phyloP scores from a whole-genome alignment of 2,113 vertebrate genomes.

The Chascanopsetta lugubris region DNA sequence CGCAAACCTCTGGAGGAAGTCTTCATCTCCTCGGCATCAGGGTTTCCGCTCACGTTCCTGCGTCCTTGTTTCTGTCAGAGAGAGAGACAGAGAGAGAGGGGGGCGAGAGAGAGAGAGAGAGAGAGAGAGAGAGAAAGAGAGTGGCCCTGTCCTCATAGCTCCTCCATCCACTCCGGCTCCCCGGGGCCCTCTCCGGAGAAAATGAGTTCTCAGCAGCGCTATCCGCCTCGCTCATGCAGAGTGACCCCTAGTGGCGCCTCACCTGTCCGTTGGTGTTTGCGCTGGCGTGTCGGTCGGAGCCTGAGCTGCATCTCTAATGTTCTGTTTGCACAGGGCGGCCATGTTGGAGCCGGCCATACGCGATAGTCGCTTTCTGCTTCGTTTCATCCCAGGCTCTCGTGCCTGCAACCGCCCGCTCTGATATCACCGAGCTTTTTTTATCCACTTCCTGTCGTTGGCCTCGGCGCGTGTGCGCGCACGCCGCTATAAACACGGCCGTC shows the following conservation, averaged over 20 bases:
- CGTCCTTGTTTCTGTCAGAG: slow-evolving; percentile 31
- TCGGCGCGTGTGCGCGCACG: background rate
- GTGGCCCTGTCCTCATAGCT: slow-evolving; percentile 33
- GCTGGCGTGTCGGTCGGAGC: background rate
- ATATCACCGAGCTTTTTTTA: slow-evolving; percentile 14
- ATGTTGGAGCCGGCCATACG: slow-evolving; percentile 26
- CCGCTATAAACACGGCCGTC: slow-evolving; percentile 6
- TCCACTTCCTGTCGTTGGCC: too few relatives aligned
- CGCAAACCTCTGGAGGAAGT: slow-evolving; percentile 19
- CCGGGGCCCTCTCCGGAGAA: slow-evolving; percentile 13
- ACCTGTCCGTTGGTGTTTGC: slow-evolving; percentile 20
- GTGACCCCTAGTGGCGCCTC: slow-evolving; percentile 40
- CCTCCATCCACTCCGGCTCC: slow-evolving; percentile 32
- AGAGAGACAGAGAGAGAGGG: slow-evolving; percentile 27
- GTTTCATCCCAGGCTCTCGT: slow-evolving; percentile 27
- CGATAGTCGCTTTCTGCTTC: too few relatives aligned
- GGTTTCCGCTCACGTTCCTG: slow-evolving; percentile 45
- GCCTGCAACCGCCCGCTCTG: slow-evolving; percentile 20
- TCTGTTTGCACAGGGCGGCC: slow-evolving; percentile 30
- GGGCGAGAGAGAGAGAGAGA: too few relatives aligned
- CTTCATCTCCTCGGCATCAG: slow-evolving; percentile 24
- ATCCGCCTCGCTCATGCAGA: slow-evolving; percentile 10
- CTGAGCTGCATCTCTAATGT: slow-evolving; percentile 17
- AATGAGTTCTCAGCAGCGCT: slow-evolving; percentile 28
- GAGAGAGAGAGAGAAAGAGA: slow-evolving; percentile 29